These are phyloP conservation scores for Aphyosemion australe DNA, from an alignment of 2,113 vertebrate genomes.

Conservation along the genomic window DNA sequence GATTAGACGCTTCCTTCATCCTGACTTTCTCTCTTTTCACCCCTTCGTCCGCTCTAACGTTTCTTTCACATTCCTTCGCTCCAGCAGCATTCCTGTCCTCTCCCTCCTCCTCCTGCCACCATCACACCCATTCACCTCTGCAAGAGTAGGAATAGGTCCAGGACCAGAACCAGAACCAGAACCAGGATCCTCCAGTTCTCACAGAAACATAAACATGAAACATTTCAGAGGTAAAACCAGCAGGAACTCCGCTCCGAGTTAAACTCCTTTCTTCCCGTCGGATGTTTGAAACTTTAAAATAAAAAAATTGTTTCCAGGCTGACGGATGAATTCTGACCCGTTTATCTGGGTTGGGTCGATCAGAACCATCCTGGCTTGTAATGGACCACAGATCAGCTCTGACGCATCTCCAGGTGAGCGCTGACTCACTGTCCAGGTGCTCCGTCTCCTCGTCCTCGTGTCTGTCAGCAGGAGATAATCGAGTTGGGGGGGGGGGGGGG, in stretches of 20 bases:
- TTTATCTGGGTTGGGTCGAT: not conserved
- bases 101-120: not conserved
- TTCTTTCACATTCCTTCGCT: constrained; percentile 45
- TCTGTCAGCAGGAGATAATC: constrained; percentile 58
- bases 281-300: no score
- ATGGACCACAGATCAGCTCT: not conserved
- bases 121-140: not conserved
- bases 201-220: no score
- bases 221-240: no score
- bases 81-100: constrained; percentile 47
- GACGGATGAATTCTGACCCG: no score
- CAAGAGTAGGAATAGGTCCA: not conserved
- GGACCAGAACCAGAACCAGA: no score
- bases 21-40: constrained; percentile 56
- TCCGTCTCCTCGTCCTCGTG: constrained; percentile 18
- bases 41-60: constrained; percentile 32
- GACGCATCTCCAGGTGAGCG: constrained; percentile 5
- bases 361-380: not conserved
- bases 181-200: no score
- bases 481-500: not conserved
- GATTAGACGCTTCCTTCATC: constrained; percentile 37
- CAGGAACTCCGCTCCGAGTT: no score
- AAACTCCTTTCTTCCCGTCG: no score
- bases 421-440: constrained; percentile 61
- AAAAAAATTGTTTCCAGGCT: no score